Evolutionary conservation across 2,797 vertebrate genomes (phyloP).

Genomic region (Cephalopachus bancanus): DNA sequence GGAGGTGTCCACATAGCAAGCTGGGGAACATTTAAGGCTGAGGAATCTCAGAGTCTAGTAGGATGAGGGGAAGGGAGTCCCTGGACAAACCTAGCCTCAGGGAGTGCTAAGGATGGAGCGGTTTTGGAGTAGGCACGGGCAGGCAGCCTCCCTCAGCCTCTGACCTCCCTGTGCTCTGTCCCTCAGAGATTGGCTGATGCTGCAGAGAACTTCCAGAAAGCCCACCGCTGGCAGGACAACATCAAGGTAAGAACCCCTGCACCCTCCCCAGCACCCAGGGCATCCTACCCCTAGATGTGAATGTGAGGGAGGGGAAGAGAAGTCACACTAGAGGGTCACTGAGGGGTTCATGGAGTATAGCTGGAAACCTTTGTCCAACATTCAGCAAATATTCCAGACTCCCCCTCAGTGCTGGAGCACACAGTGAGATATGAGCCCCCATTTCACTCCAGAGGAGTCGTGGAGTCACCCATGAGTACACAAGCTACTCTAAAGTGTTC

Average conservation of each 20-base stretch:
- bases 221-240: constrained; percentile 96
- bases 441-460: neutral
- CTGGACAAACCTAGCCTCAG: neutral
- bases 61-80: neutral
- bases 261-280: accelerated
- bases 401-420: neutral
- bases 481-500: neutral
- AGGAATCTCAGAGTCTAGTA: neutral
- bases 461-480: accelerated
- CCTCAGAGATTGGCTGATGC: constrained; percentile 95
- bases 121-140: neutral
- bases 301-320: accelerated
- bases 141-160: neutral
- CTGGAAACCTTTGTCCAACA: neutral
- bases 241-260: constrained; percentile 93
- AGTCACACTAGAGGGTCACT: neutral
- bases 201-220: constrained; percentile 96
- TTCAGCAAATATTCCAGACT: neutral
- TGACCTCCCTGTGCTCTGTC: constrained; percentile 73
- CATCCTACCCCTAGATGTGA: neutral
- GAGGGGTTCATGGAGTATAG: neutral
- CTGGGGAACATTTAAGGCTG: neutral
- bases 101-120: neutral
- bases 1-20: neutral
- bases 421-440: neutral